phyloP scores from a whole-genome alignment of 1,140 invertebrate genomes.

The Pseudomyrmex dendroicus region DNA sequence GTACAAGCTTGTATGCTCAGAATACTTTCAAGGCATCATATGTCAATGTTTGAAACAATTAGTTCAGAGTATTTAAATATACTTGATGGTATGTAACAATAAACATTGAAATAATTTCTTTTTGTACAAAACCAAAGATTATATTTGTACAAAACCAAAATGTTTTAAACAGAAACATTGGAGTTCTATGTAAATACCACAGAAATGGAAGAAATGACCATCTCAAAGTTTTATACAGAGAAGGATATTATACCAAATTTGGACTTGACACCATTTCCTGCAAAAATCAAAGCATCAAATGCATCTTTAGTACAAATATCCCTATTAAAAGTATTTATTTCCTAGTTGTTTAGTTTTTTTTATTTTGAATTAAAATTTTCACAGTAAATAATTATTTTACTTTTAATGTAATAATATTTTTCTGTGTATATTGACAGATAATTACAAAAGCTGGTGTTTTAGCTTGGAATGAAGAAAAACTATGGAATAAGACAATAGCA shows the following conservation, averaged over 20 bases:
- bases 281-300: constrained; percentile 67
- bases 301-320: constrained; percentile 73
- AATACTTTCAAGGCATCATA: constrained; percentile 76
- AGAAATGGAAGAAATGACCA: constrained; percentile 59
- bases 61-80: constrained; percentile 77
- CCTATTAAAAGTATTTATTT: constrained; percentile 74
- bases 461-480: constrained; percentile 66
- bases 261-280: constrained; percentile 74
- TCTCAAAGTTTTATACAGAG: constrained; percentile 74
- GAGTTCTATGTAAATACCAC: constrained; percentile 58
- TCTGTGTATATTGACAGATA: constrained; percentile 69
- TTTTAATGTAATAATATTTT: constrained; percentile 31
- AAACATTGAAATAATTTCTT: not conserved
- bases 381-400: not conserved
- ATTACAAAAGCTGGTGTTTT: constrained; percentile 76
- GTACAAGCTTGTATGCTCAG: constrained; percentile 80
- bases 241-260: constrained; percentile 74
- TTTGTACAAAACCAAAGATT: not conserved
- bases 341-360: not conserved
- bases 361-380: constrained; percentile 14
- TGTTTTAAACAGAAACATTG: constrained; percentile 65
- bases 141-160: not conserved
- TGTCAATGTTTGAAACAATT: constrained; percentile 73
- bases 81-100: constrained; percentile 73
- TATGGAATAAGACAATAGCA: constrained; percentile 72